Evolutionary conservation across 1,140 invertebrate genomes (phyloP), one percentile per base, ranked within the genome.

Genomic region (Calliopsis andreniformis): DNA sequence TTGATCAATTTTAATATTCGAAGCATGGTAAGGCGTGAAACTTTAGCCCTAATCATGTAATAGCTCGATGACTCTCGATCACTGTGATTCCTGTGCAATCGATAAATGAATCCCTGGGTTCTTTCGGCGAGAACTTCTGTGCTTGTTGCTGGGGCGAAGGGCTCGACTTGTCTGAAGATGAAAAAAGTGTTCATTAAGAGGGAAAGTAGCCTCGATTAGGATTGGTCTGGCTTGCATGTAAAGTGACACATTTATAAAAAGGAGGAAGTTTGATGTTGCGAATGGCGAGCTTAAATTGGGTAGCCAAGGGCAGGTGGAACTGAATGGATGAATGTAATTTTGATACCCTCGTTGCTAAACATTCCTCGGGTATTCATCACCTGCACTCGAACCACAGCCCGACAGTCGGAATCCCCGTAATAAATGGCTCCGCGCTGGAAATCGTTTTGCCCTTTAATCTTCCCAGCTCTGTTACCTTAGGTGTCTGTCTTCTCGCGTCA

Each of bases 301-400:
- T 12, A 56, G 20, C 42, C 7, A 14, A 6, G 49, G 62, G 71
- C 71, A 75, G 71, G 62, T 75, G 71, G 23, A 39, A 18, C 39
- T 35, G 51, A 80, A 76, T 69, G 59, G 45, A 49, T 23, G 20
- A 53, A 53, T 16, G 61, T 63, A 71, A 81, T 82, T 82, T 81
- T 80, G 72, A 77, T 66, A 66, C 35, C 51, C 53, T 70, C 80
- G 53, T 81, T 76, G 80, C 79, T 82, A 71, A 82, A 82, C 66
- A 56, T 80, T 39, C 47, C 64, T 43, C 51, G 45, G 59, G 42
- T 71, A 28, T 35, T 35, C 71, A 75, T 75, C 71, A 75, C 62
- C 71, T 75, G 71, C 71, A 39, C 71, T 67, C 62, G 71, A 75
- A 47, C 49, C 47, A 14, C 39, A 25, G 51, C 23, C 32, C n/a